A percentile compares a stretch with the other conserved stretches of the same genome.
phyloP scores from a whole-genome alignment of 2,113 vertebrate species.

The Typhlomys cinereus region DNA sequence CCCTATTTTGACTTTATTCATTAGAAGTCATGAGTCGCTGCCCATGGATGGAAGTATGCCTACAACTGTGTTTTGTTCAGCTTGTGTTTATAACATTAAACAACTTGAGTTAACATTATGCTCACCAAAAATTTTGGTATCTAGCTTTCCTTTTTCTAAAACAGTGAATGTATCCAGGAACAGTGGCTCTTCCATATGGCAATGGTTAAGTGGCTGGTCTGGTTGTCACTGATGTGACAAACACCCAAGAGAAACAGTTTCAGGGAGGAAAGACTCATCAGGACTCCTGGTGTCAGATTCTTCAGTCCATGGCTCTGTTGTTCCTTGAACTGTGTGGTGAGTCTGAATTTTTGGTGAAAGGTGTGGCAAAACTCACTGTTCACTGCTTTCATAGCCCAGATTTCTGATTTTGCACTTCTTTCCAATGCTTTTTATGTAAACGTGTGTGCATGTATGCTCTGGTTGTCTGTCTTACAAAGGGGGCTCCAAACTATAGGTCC shows the following conservation, averaged over 20 bases:
- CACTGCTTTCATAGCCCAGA: background rate
- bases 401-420: conserved; percentile 40
- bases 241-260: background rate
- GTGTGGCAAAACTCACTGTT: background rate
- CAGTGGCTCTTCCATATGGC: background rate
- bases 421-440: background rate
- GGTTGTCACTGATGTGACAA: background rate
- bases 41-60: background rate
- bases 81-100: background rate
- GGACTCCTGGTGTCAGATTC: background rate
- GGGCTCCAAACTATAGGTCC: background rate
- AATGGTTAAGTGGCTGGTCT: background rate
- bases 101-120: background rate
- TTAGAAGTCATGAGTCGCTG: background rate
- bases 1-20: background rate
- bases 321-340: background rate
- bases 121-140: background rate
- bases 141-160: background rate
- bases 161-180: background rate
- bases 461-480: conserved; percentile 9
- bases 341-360: background rate
- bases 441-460: background rate
- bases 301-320: background rate
- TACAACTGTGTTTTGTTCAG: background rate
- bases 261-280: background rate